phyloP scores from a whole-genome alignment of 2,888 invertebrate species.

The Allolobophora icterica region DNA sequence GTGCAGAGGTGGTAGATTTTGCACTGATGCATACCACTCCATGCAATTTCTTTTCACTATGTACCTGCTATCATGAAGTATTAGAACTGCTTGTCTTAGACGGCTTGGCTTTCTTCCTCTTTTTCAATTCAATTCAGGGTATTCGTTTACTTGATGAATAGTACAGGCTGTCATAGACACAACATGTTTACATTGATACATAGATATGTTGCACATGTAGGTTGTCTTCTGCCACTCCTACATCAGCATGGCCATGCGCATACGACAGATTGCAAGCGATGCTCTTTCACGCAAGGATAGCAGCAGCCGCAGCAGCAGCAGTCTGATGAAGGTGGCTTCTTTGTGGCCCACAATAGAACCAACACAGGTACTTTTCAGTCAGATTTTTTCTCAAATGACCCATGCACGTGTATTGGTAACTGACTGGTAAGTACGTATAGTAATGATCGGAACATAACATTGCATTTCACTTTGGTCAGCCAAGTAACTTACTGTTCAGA shows the following conservation, averaged over 20 bases:
- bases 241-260: neutral
- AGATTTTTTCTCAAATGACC: neutral
- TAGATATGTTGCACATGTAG: neutral
- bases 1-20: no score
- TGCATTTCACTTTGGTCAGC: neutral
- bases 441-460: neutral
- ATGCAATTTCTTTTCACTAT: no score
- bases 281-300: neutral
- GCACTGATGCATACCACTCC: no score
- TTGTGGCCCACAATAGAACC: neutral
- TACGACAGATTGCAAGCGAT: constrained; percentile 15
- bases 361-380: neutral
- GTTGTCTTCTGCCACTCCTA: constrained; percentile 10
- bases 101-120: no score
- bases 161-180: no score
- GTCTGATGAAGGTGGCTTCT: neutral
- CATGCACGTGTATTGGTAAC: neutral
- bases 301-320: neutral
- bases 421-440: neutral
- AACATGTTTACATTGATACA: no score
- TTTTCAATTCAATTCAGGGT: no score
- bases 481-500: neutral
- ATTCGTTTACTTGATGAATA: no score
- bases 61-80: no score
- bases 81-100: no score